Percentiles rank a stretch among this genome's conserved stretches.
phyloP scores from a whole-genome alignment of 2,888 invertebrate genomes.

The Apomyelois bistriatella region DNA sequence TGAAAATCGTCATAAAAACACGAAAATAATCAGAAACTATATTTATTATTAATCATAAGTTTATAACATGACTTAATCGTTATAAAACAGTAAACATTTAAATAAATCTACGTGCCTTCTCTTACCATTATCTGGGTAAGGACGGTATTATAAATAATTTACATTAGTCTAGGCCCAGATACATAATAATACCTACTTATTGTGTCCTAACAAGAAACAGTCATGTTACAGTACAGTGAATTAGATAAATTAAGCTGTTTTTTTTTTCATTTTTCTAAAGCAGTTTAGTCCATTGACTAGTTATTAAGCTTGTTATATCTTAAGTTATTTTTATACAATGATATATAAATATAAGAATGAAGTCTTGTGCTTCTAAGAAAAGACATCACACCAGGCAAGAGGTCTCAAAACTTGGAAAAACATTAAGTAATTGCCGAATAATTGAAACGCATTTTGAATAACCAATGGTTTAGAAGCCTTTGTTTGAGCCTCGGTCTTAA shows the following conservation, averaged over 20 bases:
- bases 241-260: conserved; percentile 32
- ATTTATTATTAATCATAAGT: conserved; percentile 77
- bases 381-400: conserved; percentile 55
- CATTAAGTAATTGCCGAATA: too few species aligned
- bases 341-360: conserved; percentile 42
- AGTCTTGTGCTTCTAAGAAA: conserved; percentile 60
- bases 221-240: conserved; percentile 21
- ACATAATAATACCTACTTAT: conserved; percentile 34
- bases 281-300: conserved; percentile 59
- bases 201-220: conserved; percentile 23
- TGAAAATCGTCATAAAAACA: conserved; percentile 15
- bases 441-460: too few species aligned
- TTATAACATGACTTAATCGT: conserved; percentile 78
- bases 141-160: conserved; percentile 74
- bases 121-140: conserved; percentile 75
- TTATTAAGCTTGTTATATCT: conserved; percentile 41
- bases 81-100: conserved; percentile 76
- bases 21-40: conserved; percentile 65
- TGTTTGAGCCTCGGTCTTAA: too few species aligned
- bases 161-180: conserved; percentile 76
- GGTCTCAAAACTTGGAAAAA: conserved; percentile 16
- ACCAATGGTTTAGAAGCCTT: too few species aligned
- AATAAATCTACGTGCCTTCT: conserved; percentile 65
- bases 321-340: conserved; percentile 47
- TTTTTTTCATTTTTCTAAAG: conserved; percentile 34